Conservation (phyloP, 2,888 invertebrate species). For the Acleris cristana region DNA sequence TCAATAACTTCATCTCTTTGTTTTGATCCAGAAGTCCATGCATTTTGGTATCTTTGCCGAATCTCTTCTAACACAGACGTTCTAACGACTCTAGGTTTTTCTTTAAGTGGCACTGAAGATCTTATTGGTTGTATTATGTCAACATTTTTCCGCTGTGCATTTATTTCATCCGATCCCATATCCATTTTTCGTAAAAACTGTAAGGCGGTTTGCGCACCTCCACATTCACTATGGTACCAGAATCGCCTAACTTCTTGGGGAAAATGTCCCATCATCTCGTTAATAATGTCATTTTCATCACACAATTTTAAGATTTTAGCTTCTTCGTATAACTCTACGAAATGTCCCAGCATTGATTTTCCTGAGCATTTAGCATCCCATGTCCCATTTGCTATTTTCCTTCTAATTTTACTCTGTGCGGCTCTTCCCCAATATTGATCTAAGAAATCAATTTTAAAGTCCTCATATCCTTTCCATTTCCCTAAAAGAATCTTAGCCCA, state of each 20-base stretch:
- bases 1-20: not conserved
- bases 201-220: not conserved
- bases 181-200: not conserved
- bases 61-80: not conserved
- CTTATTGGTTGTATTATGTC: not conserved
- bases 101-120: not conserved
- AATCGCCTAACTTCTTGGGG: not conserved
- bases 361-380: not conserved
- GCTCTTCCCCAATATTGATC: not conserved
- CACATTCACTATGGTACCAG: not conserved
- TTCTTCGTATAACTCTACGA: not conserved
- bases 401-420: not conserved
- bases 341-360: not conserved
- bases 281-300: not conserved
- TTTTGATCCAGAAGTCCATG: not conserved
- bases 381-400: not conserved
- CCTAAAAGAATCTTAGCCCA: not conserved
- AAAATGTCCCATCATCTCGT: not conserved
- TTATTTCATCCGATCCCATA: not conserved
- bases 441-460: not conserved
- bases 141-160: not conserved
- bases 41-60: not conserved
- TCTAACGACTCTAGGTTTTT: not conserved
- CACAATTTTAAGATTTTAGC: not conserved
- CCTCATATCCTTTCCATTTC: not conserved